These are phyloP conservation scores for Alsophila aescularia DNA, from an alignment of 2,888 invertebrate species.

Conservation along the genomic window DNA sequence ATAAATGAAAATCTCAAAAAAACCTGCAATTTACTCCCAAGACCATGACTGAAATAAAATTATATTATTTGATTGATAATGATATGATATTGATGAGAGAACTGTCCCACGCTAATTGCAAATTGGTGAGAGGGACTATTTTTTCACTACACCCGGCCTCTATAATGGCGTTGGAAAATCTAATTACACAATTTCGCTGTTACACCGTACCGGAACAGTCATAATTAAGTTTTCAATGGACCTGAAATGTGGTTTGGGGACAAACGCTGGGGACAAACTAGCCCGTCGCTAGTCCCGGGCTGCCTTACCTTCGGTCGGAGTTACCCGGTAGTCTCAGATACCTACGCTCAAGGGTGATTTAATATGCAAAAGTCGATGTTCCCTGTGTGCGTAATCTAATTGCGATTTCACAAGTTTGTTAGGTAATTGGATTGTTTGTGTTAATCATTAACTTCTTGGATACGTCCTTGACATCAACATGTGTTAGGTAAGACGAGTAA, in stretches of 20 bases:
- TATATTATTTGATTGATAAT: too few relatives aligned
- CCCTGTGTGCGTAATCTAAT: constrained; percentile 34
- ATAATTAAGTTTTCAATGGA: constrained; percentile 73
- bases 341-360: constrained; percentile 41
- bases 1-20: too few relatives aligned
- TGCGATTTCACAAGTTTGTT: constrained; percentile 19
- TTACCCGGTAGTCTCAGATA: not conserved
- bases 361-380: constrained; percentile 51
- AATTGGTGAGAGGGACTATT: too few relatives aligned
- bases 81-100: too few relatives aligned
- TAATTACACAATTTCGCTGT: constrained; percentile 42
- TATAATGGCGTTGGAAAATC: constrained; percentile 54
- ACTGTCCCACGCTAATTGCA: too few relatives aligned
- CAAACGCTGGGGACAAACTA: constrained; percentile 58
- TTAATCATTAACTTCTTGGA: constrained; percentile 2
- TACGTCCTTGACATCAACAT: not conserved
- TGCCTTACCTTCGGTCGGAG: constrained; percentile 23
- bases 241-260: constrained; percentile 66
- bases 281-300: constrained; percentile 43
- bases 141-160: not conserved
- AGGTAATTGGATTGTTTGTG: constrained; percentile 9
- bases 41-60: too few relatives aligned
- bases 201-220: constrained; percentile 37
- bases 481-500: not conserved
- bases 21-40: too few relatives aligned